Conservation (phyloP, 2,113 vertebrate species). For the Suricata suricatta region DNA sequence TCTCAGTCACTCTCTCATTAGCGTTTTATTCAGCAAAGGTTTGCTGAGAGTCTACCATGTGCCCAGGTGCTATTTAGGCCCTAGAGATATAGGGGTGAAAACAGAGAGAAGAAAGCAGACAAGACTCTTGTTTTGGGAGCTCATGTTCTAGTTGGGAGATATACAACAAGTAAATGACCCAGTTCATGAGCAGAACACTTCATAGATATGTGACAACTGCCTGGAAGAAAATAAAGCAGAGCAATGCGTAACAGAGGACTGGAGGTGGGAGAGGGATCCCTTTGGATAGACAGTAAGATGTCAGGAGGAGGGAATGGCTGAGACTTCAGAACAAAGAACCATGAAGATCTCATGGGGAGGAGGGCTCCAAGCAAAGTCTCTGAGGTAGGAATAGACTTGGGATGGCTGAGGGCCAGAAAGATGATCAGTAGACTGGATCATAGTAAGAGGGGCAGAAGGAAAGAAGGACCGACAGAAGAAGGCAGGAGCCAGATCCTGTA, state of each 20-base stretch:
- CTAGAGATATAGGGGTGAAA: neutral
- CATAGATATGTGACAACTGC: neutral
- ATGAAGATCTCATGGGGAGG: neutral
- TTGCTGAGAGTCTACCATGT: neutral
- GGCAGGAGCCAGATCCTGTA: fast-evolving
- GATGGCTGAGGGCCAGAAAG: neutral
- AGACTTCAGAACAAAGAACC: neutral
- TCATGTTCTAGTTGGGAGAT: neutral
- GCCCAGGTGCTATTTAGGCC: neutral
- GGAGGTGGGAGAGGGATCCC: neutral
- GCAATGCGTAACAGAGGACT: neutral
- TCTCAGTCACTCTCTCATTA: neutral
- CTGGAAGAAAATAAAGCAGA: neutral
- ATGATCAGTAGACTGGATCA: neutral
- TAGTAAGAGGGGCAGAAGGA: fast-evolving
- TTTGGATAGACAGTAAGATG: neutral
- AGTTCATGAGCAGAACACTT: neutral
- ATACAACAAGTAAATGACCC: neutral
- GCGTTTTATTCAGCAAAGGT: neutral
- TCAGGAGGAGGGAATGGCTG: neutral
- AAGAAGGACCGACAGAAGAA: too few relatives aligned
- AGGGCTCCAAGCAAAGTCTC: neutral
- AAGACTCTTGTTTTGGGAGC: neutral
- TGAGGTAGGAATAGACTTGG: neutral
- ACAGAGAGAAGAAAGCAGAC: neutral